Conservation (phyloP, 1,140 invertebrate species). For the Hylaeus volcanicus region DNA sequence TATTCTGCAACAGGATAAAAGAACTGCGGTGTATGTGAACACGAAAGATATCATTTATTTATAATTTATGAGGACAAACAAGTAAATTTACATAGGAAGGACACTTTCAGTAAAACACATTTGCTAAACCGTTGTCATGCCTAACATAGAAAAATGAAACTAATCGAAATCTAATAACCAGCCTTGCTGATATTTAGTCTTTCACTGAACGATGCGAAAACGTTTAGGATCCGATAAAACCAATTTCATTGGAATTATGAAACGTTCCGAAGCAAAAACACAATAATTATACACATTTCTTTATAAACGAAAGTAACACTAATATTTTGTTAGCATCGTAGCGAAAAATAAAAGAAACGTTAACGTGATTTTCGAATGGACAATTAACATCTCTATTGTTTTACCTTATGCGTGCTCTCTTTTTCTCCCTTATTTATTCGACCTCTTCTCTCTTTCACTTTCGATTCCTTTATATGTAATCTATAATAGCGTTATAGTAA, state of each 20-base stretch:
- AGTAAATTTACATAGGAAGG: constrained; percentile 78
- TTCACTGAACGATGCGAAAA: constrained; percentile 39
- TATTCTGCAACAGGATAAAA: not conserved
- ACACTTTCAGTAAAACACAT: constrained; percentile 78
- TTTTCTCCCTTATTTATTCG: constrained; percentile 12
- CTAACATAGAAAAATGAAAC: constrained; percentile 69
- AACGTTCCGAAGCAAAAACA: constrained; percentile 60
- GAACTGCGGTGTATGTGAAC: constrained; percentile 63
- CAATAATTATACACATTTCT: constrained; percentile 34
- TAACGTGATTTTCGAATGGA: constrained; percentile 32
- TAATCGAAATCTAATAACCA: constrained; percentile 62
- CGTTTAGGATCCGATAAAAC: constrained; percentile 19
- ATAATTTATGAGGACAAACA: constrained; percentile 75
- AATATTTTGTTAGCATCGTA: constrained; percentile 51
- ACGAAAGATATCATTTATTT: constrained; percentile 79
- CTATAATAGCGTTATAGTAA: constrained; percentile 63
- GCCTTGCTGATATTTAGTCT: constrained; percentile 47
- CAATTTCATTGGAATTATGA: constrained; percentile 46
- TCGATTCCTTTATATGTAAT: constrained; percentile 57
- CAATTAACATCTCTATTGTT: constrained; percentile 26
- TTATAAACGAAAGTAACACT: constrained; percentile 58
- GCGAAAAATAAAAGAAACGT: constrained; percentile 26
- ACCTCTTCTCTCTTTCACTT: constrained; percentile 8
- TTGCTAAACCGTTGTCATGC: constrained; percentile 69
- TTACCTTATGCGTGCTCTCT: not conserved